Evolutionary conservation across 1,140 invertebrate species (phyloP), one percentile per base, ranked within the genome.

Genomic region (Ephestia elutella): DNA sequence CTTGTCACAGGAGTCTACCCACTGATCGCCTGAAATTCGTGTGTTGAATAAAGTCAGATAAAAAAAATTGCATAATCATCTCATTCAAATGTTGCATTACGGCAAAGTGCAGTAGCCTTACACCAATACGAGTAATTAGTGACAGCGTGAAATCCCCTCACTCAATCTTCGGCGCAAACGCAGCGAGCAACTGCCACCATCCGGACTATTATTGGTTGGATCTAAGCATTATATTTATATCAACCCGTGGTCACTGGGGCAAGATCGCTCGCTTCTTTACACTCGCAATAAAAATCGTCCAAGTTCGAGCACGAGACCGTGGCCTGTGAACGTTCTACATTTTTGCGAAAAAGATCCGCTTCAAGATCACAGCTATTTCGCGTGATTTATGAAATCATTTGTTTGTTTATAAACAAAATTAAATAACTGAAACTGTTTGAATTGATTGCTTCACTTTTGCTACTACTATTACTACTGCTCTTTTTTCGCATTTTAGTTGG

Each of bases 221-320:
- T 73, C 70, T 68, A 60, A 73, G 60, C 68, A 75, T 81, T 82
- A 80, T 84, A 84, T 87, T 81, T 83, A 82, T 81, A 79, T 77
- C 73, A 78, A 78, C 63, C 71, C 54, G 70, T 82, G 77, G 81
- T 87, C 80, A 87, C 66, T 86, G 73, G 85, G 75, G 75, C 85
- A 87, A 86, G 82, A 85, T 86, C 81, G 79, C 68, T 79, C 73
- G 77, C 77, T 86, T 82, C 77, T 80, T 80, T 74, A 82, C 77
- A 82, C 79, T 78, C 72, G 72, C 72, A 81, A 77, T 77, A 87
- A 85, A 87, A 86, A 81, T 86, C 78, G 78, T 74, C 68, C 85
- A 84, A 83, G 85, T 84, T 83, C 81, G 78, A 77, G 77, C 62
- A 60, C 73, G 65, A 83, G 84, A 85, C 72, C 82, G 71, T 78